These are phyloP conservation scores for Macaria notata DNA, from an alignment of 2,888 invertebrate genomes.

Conservation along the genomic window DNA sequence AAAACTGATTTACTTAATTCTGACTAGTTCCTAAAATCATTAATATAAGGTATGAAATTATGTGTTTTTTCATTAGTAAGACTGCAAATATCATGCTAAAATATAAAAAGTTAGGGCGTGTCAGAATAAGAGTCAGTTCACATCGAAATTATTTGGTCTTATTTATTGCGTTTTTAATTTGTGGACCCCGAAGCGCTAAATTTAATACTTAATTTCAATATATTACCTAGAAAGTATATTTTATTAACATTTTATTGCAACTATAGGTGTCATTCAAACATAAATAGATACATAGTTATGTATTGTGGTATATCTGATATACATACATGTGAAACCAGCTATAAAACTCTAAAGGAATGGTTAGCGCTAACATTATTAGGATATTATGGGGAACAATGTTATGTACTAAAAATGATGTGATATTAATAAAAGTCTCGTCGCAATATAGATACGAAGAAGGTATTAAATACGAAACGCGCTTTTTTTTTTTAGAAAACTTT, in stretches of 20 bases:
- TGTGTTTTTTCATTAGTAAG: no score
- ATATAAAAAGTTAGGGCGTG: no score
- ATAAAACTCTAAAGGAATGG: constrained; percentile 48
- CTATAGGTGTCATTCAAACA: constrained; percentile 25
- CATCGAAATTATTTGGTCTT: constrained; percentile 2
- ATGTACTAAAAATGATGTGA: constrained; percentile 6
- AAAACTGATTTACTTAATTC: no score
- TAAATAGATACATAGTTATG: constrained; percentile 26
- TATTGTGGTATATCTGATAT: constrained; percentile 22
- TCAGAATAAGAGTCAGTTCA: no score
- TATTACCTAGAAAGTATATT: constrained; percentile 3
- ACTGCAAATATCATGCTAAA: no score
- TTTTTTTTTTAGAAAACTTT: background rate
- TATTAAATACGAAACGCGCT: no score
- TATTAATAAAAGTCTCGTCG: background rate
- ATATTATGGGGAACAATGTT: constrained; percentile 20
- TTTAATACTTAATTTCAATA: constrained; percentile 28
- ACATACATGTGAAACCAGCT: constrained; percentile 16
- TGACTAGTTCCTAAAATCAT: no score
- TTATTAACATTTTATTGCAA: constrained; percentile 14
- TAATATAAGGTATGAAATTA: no score
- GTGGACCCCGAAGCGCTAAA: constrained; percentile 27
- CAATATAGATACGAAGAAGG: no score
- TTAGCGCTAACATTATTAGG: constrained; percentile 29
- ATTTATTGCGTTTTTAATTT: constrained; percentile 30